Percentiles rank a stretch among this genome's conserved stretches.
phyloP scores from a whole-genome alignment of 2,113 vertebrate species.

The Nansenia antarctica region DNA sequence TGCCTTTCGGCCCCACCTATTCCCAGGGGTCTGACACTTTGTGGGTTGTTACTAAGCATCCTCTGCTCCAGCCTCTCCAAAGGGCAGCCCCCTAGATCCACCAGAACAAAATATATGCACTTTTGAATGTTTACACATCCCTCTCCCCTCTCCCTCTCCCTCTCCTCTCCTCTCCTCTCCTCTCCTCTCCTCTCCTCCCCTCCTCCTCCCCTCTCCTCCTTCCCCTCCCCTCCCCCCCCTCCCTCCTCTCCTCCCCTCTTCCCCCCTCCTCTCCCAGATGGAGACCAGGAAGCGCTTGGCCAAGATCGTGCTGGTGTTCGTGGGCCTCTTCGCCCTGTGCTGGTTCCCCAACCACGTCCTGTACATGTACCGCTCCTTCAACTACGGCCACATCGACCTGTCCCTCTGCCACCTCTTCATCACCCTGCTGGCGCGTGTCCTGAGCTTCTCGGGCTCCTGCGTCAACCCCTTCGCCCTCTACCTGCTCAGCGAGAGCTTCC shows the following conservation, averaged over 20 bases:
- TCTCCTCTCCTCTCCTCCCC: too few relatives aligned
- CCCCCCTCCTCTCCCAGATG: slow-evolving; percentile 75
- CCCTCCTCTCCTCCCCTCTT: not conserved
- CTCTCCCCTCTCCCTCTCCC: too few relatives aligned
- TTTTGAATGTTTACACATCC: too few relatives aligned
- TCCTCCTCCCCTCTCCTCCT: too few relatives aligned
- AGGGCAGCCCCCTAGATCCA: too few relatives aligned
- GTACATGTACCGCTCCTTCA: slow-evolving; percentile 93
- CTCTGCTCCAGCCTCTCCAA: too few relatives aligned
- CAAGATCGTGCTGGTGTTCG: slow-evolving; percentile 93
- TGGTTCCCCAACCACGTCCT: slow-evolving; percentile 94
- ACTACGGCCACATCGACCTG: slow-evolving; percentile 83
- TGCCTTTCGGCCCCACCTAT: too few relatives aligned
- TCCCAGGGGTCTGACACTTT: too few relatives aligned
- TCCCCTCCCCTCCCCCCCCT: too few relatives aligned
- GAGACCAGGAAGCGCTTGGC: slow-evolving; percentile 92
- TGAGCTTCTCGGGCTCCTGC: slow-evolving; percentile 93
- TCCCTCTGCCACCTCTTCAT: slow-evolving; percentile 85
- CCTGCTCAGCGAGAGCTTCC: slow-evolving; percentile 90
- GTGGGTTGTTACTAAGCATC: too few relatives aligned
- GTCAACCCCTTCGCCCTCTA: slow-evolving; percentile 94
- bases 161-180: too few relatives aligned
- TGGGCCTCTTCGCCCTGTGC: slow-evolving; percentile 87
- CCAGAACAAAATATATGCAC: too few relatives aligned
- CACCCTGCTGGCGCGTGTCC: slow-evolving; percentile 84